Conservation (phyloP, 2,888 invertebrate species). For the Marronus borbonicus region DNA sequence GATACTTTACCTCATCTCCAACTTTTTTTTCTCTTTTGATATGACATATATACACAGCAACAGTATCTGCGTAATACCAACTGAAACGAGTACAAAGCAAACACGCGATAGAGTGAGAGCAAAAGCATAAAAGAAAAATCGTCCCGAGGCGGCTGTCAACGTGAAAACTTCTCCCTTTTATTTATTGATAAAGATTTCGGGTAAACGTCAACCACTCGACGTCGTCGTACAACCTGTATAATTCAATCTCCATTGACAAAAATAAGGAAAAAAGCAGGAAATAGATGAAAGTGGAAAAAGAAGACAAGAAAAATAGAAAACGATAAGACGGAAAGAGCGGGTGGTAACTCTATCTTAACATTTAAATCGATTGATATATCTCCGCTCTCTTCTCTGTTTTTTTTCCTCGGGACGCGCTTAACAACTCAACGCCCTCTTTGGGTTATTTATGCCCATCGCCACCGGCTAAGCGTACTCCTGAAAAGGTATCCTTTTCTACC, state of each 20-base stretch:
- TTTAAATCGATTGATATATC: constrained; percentile 18
- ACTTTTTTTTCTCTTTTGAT: too few relatives aligned
- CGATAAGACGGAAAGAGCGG: background rate
- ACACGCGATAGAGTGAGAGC: too few relatives aligned
- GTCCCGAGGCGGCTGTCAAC: constrained; percentile 6
- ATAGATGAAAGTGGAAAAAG: background rate
- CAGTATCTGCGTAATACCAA: too few relatives aligned
- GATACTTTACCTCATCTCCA: background rate
- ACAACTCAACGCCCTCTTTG: too few relatives aligned
- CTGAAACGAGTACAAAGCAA: too few relatives aligned
- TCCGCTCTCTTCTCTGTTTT: too few relatives aligned
- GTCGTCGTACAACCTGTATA: constrained; percentile 3
- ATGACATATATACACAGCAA: too few relatives aligned
- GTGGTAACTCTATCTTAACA: constrained; percentile 22
- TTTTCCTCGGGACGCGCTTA: too few relatives aligned
- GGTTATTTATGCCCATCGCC: too few relatives aligned
- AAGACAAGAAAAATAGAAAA: background rate
- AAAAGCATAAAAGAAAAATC: background rate
- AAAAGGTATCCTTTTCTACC: too few relatives aligned
- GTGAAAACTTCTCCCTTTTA: constrained; percentile 11
- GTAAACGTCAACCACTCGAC: constrained; percentile 29
- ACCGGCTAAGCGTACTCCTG: too few relatives aligned
- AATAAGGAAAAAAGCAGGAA: background rate
- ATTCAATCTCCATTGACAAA: constrained; percentile 22
- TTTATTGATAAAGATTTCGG: constrained; percentile 35